Evolutionary conservation across 2,113 vertebrate species (phyloP).

Genomic region (Oncorhynchus gorbuscha): DNA sequence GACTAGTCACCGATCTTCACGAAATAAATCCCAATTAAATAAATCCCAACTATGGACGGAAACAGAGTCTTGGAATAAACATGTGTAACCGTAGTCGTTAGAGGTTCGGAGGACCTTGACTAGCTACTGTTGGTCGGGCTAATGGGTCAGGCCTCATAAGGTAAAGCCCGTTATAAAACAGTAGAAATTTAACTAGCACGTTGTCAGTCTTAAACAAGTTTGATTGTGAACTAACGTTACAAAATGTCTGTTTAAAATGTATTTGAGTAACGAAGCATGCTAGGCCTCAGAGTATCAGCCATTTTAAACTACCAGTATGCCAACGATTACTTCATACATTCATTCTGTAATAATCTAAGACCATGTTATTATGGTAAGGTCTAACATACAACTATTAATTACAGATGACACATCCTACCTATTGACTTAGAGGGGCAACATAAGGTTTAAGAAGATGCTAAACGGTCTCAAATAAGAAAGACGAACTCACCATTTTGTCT

Average conservation of each 20-base stretch:
- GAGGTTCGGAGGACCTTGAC: too few relatives aligned
- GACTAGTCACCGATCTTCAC: constrained; percentile 4
- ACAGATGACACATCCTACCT: neutral
- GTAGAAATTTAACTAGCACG: too few relatives aligned
- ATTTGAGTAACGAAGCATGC: neutral
- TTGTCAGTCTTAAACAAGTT: too few relatives aligned
- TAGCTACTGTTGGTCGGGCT: too few relatives aligned
- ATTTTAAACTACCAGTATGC: neutral
- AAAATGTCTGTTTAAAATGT: too few relatives aligned
- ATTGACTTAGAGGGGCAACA: neutral
- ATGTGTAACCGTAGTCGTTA: too few relatives aligned
- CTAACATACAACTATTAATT: neutral
- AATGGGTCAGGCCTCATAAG: too few relatives aligned
- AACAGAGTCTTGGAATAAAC: neutral
- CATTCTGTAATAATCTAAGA: too few relatives aligned
- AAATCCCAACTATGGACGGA: neutral
- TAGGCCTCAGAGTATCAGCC: neutral
- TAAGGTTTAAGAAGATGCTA: constrained; percentile 47
- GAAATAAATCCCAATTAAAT: neutral
- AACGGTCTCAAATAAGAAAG: fast-evolving
- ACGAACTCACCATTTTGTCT: constrained; percentile 73
- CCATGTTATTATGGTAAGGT: neutral
- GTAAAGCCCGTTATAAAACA: too few relatives aligned
- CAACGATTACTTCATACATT: too few relatives aligned
- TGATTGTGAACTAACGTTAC: too few relatives aligned